phyloP scores from a whole-genome alignment of 2,797 vertebrate species.

The Chelonia mydas region DNA sequence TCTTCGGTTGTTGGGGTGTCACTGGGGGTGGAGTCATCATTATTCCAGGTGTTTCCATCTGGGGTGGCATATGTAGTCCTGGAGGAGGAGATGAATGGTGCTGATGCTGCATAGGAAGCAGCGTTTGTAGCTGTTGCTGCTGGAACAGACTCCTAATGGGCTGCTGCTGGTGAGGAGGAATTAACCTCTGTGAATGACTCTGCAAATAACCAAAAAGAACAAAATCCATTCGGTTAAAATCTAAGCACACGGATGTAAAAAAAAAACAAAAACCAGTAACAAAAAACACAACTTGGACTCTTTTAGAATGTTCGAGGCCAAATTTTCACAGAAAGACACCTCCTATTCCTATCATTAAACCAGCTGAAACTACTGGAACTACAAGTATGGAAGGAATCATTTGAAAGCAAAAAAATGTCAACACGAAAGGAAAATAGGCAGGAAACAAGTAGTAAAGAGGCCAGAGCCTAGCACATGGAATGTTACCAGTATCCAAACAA shows the following conservation, averaged over 20 bases:
- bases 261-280: background rate
- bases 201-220: slow-evolving; percentile 73
- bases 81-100: slow-evolving; percentile 87
- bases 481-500: background rate
- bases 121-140: slow-evolving; percentile 88
- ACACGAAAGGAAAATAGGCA: background rate
- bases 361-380: background rate
- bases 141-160: slow-evolving; percentile 84
- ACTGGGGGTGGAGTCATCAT: slow-evolving; percentile 88
- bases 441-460: background rate
- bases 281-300: background rate
- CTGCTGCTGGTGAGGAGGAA: slow-evolving; percentile 81
- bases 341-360: background rate
- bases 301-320: slow-evolving; percentile 12
- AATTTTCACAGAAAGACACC: background rate
- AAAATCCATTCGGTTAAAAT: slow-evolving; percentile 49
- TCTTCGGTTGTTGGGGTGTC: slow-evolving; percentile 92
- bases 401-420: background rate
- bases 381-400: slow-evolving; percentile 15
- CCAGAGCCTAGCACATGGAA: background rate
- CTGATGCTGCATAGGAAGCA: slow-evolving; percentile 90
- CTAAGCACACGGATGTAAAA: slow-evolving; percentile 31
- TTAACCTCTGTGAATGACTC: slow-evolving; percentile 82
- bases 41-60: slow-evolving; percentile 88
- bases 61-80: slow-evolving; percentile 85